Conservation (phyloP, 2,797 vertebrate species). For the Bradypodion pumilum region DNA sequence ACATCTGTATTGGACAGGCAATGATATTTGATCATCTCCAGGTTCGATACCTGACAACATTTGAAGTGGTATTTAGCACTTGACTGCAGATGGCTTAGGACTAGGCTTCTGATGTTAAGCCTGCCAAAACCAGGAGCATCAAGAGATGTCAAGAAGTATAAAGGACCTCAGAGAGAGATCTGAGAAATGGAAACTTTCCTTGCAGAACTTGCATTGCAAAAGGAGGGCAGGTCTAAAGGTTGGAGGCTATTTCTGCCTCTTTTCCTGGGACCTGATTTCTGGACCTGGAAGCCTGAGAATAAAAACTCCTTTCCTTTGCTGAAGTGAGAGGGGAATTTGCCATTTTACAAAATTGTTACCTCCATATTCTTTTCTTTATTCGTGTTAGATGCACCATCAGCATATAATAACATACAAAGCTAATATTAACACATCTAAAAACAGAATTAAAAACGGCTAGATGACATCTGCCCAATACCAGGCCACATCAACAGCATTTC, state of each 20-base stretch:
- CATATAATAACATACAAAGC: too few relatives aligned
- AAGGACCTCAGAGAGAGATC: too few relatives aligned
- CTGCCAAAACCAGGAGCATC: neutral
- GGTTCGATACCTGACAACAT: neutral
- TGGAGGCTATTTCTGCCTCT: too few relatives aligned
- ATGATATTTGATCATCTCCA: neutral
- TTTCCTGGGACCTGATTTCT: neutral
- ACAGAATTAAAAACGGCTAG: too few relatives aligned
- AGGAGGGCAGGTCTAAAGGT: neutral
- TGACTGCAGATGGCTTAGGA: neutral
- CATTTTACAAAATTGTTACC: too few relatives aligned
- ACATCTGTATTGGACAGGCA: neutral
- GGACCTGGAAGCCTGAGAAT: neutral
- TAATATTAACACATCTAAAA: too few relatives aligned
- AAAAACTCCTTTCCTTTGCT: neutral
- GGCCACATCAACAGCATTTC: too few relatives aligned
- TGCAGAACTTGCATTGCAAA: neutral
- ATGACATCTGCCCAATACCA: too few relatives aligned
- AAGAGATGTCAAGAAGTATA: neutral
- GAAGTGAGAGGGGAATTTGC: neutral
- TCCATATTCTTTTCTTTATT: too few relatives aligned
- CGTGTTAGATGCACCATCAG: too few relatives aligned
- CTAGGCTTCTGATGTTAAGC: neutral
- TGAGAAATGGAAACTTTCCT: neutral
- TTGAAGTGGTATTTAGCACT: neutral